Base-by-base conservation (phyloP, 2,797 vertebrate species). In the Catostomus latipinnis region DNA sequence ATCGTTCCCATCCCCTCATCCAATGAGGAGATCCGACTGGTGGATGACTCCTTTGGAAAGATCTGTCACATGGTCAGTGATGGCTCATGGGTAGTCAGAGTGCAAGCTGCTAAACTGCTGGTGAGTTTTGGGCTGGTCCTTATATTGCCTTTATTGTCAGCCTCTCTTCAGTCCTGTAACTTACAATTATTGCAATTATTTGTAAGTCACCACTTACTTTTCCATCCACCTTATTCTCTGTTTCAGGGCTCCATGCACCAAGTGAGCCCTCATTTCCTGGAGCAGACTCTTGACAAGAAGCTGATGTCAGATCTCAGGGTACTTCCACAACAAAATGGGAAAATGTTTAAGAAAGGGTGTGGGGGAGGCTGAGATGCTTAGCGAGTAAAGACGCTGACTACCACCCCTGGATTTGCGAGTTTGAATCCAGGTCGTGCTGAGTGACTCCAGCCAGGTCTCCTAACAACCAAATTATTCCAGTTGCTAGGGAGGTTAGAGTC, bases 11-110 rank as follows among this genome's bases (percentile, higher is more conserved):
- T 99, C 86, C 97, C 97, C 0, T 99, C 97, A 1, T 99, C 97
- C 85, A 98, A 98, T 16, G 98, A 99, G 87, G 97, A 99, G 93
- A 98, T 99, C 84, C 95, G 98, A 16, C 90, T 99, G 85, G 95
- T 98, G 0, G 97, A 99, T 67, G 97, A 99, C 72, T 97, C 96
- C 0, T 99, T 99, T 73, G 98, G 97, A 62, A 99, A 99, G 91
- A 96, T 98, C 81, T 97, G 97, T 85, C 98, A 99, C 88, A 98
- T 99, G 98, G 95, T 98, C 88, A 97, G 96, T 6, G 98, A 99
- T 13, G 96, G 98, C 8, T 98, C 97, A 73, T 98, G 97, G 98
- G 95, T 98, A 68, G 98, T 99, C 67, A 92, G 98, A 70, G 97
- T 99, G 53, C 97, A 98, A 90, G 98, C 97, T 0, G 93, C 96